A percentile compares a stretch with the other conserved stretches of the same genome.
These are phyloP conservation scores for Drosophila pseudotakahashii DNA, from an alignment of 2,888 invertebrate genomes.

Conservation along the genomic window DNA sequence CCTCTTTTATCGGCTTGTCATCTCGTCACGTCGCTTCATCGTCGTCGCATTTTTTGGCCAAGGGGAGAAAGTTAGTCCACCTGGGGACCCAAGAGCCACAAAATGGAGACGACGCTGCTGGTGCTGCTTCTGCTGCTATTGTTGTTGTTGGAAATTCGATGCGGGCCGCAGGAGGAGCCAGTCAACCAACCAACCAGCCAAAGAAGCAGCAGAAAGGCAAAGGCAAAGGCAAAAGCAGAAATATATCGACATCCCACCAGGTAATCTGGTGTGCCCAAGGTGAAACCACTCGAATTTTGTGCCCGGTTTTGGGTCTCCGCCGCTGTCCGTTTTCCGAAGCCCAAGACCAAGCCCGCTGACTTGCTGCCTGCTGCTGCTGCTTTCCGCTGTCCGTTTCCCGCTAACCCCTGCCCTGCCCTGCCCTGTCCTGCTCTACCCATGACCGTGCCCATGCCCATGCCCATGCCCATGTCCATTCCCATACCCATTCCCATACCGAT, in stretches of 20 bases:
- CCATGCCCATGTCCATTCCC: conserved; percentile 7
- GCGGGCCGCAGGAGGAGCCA: conserved; percentile 54
- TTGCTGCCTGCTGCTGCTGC: conserved; percentile 11
- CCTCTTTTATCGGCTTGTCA: conserved; percentile 32
- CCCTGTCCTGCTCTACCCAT: conserved; percentile 9
- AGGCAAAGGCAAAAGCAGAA: conserved; percentile 11
- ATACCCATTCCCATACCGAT: not conserved
- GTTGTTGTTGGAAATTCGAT: conserved; percentile 63
- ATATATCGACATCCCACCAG: conserved; percentile 30
- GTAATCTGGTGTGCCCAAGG: conserved; percentile 58
- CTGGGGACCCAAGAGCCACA: conserved; percentile 36
- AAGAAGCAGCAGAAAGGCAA: conserved; percentile 24
- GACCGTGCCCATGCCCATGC: conserved; percentile 10
- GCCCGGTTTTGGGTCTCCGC: conserved; percentile 25
- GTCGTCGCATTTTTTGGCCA: conserved; percentile 28
- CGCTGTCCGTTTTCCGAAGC: conserved; percentile 6
- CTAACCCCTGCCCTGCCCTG: not conserved
- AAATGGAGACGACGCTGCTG: conserved; percentile 18
- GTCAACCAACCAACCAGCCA: not conserved
- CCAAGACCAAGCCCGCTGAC: conserved; percentile 3
- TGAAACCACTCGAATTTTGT: conserved; percentile 56
- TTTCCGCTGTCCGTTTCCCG: conserved; percentile 13
- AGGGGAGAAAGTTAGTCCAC: conserved; percentile 41
- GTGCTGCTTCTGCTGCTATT: too few relatives aligned
- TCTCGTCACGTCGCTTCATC: conserved; percentile 28